Evolutionary conservation across 2,797 vertebrate genomes (phyloP).

Genomic region (Antennarius maculatus): DNA sequence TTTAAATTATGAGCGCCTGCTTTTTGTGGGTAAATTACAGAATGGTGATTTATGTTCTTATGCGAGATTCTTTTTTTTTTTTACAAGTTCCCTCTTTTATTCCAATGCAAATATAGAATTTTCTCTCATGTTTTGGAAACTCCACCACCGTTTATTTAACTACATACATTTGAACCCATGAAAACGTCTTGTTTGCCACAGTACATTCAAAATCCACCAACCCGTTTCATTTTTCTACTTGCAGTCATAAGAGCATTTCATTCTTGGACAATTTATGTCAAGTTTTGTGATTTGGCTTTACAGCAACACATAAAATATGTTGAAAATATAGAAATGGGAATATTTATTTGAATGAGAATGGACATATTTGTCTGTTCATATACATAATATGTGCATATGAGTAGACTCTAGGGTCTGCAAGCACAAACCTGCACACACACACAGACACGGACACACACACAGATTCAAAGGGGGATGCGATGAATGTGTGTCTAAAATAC

Average conservation of each 20-base stretch:
- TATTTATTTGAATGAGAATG: slow-evolving; percentile 12
- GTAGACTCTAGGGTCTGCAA: slow-evolving; percentile 3
- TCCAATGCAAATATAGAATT: slow-evolving; percentile 48
- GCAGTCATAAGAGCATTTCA: slow-evolving; percentile 11
- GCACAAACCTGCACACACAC: background rate
- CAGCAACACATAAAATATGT: background rate
- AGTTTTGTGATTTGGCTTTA: slow-evolving; percentile 6
- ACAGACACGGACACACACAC: slow-evolving; percentile 1
- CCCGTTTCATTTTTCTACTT: slow-evolving; percentile 9
- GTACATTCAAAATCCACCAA: slow-evolving; percentile 8
- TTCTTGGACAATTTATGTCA: background rate
- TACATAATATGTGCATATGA: background rate
- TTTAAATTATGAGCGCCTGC: slow-evolving; percentile 22
- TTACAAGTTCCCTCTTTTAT: slow-evolving; percentile 19
- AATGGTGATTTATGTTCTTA: slow-evolving; percentile 40
- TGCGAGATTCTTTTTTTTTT: slow-evolving; percentile 12
- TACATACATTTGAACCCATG: slow-evolving; percentile 7
- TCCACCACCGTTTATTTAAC: slow-evolving; percentile 8
- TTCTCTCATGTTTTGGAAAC: slow-evolving; percentile 17
- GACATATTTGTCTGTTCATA: slow-evolving; percentile 8
- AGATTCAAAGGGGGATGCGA: slow-evolving; percentile 29
- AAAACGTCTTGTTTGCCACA: slow-evolving; percentile 11
- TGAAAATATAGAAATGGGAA: background rate
- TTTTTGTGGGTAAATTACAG: slow-evolving; percentile 34
- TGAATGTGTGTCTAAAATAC: slow-evolving; percentile 31